Percentiles rank a stretch among this genome's conserved stretches.
Evolutionary conservation across 2,113 vertebrate species (phyloP).

Genomic region (Anseranas semipalmata): DNA sequence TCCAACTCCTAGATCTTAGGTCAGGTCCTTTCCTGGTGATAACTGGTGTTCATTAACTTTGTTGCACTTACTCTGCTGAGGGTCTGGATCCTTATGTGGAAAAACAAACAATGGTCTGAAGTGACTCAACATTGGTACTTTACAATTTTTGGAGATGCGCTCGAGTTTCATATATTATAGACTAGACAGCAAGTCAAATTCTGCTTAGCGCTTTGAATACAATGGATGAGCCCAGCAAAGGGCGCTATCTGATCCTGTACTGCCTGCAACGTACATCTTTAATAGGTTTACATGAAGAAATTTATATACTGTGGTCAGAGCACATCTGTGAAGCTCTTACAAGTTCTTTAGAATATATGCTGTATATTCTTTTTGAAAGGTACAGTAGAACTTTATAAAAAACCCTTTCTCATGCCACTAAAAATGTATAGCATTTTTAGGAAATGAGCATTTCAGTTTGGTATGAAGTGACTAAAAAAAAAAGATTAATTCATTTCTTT

Average conservation of each 20-base stretch:
- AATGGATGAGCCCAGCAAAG: not conserved
- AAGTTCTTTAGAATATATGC: not conserved
- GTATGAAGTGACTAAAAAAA: not conserved
- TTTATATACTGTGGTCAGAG: not conserved
- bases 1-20: not conserved
- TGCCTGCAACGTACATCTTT: not conserved
- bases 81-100: not conserved
- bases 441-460: not conserved
- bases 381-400: not conserved
- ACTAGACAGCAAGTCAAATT: not conserved
- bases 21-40: not conserved
- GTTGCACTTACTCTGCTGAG: not conserved
- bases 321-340: not conserved
- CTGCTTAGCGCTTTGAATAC: not conserved
- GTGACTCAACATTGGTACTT: not conserved
- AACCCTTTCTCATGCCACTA: not conserved
- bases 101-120: not conserved
- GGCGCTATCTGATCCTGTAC: not conserved
- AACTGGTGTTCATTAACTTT: not conserved
- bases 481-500: not conserved
- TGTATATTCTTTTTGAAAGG: not conserved
- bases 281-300: not conserved
- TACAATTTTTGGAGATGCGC: not conserved
- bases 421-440: not conserved
- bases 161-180: not conserved